Evolutionary conservation across 2,888 invertebrate genomes (phyloP), one percentile per base, ranked within the genome.

Genomic region (Ophraella communa): DNA sequence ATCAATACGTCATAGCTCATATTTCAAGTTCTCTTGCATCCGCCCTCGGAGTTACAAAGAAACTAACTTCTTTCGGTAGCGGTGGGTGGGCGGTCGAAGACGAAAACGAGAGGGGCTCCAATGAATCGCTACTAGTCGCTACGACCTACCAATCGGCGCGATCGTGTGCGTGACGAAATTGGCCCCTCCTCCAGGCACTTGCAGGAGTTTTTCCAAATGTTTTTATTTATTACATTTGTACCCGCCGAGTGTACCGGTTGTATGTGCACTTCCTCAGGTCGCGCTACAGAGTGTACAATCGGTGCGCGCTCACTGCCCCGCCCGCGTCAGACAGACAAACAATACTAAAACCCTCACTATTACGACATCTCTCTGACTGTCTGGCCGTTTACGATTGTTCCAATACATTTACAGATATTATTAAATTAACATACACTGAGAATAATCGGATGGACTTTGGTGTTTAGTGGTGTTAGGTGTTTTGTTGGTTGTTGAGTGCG

Each of bases 161-260:
- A 83, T 82, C 83, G 83, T 83, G 85, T 85, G 85, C 85, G 86
- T 85, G 76, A 74, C 79, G 77, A 76, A 70, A 66, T 64, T 68
- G 68, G 74, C 75, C 65, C 71, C 77, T 76, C 81, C 79, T 72
- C 68, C 73, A 72, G 76, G 74, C 81, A 78, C 80, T 78, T 78
- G 78, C 79, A 78, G 82, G 85, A 83, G 84, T 83, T 87, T 87
- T 82, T 82, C 82, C 79, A 72, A 82, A 81, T 83, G 82, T 82
- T 88, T 88, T 88, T 88, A 88, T 88, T 88, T 88, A 88, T 88
- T 88, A 87, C 87, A 86, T 87, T 88, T 86, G 88, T 87, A 86
- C 84, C 85, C 85, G 84, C 84, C 86, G 87, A 86, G 85, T 87
- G 84, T 86, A 86, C 85, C 87, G 87, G 87, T 86, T 81, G 87